These are phyloP conservation scores for Cossypha niveicapilla DNA, from an alignment of 2,797 vertebrate species.

Conservation along the genomic window DNA sequence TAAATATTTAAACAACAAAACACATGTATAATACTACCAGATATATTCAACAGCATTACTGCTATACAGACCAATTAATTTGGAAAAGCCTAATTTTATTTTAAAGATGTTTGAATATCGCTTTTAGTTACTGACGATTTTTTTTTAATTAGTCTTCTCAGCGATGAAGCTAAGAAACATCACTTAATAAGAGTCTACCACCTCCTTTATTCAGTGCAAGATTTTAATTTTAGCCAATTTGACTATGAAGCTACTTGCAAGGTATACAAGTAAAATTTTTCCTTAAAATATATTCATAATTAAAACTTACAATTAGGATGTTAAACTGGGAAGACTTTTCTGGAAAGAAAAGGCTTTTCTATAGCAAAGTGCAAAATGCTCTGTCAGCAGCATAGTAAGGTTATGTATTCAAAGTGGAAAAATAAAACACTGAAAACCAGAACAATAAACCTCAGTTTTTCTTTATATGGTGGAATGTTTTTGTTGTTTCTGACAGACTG, in stretches of 20 bases:
- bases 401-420: neutral
- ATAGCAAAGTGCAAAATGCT: slow-evolving; percentile 34
- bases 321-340: neutral
- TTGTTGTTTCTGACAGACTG: neutral
- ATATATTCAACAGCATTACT: neutral
- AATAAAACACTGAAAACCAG: neutral
- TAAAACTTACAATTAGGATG: neutral
- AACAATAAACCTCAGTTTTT: neutral
- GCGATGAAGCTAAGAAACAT: neutral
- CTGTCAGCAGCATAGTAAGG: neutral
- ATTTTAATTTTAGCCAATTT: slow-evolving; percentile 5
- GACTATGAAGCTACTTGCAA: neutral
- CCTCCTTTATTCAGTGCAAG: neutral
- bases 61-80: neutral
- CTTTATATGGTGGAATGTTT: neutral
- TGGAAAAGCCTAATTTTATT: neutral
- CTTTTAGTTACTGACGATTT: neutral
- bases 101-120: neutral
- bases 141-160: neutral
- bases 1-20: neutral
- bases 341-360: neutral
- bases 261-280: neutral
- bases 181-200: neutral
- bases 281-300: neutral
- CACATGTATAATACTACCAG: neutral